Conservation (phyloP, 2,113 vertebrate species). For the Oreochromis niloticus region DNA sequence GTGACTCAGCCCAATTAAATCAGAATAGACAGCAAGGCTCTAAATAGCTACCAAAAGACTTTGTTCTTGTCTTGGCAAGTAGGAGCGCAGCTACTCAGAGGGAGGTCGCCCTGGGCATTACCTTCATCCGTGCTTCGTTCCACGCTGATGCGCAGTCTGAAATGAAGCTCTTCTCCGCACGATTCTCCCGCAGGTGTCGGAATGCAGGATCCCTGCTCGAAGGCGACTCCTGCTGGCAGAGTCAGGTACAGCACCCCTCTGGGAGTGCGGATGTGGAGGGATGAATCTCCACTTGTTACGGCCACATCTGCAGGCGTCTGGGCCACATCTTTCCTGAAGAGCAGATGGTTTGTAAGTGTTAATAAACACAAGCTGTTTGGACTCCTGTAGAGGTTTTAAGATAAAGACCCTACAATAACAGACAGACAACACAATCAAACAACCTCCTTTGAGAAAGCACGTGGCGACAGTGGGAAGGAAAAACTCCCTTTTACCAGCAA, state of each 20-base stretch:
- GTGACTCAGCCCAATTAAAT: conserved; percentile 35
- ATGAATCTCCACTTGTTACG: conserved; percentile 60
- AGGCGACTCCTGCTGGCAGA: conserved; percentile 78
- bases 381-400: not conserved
- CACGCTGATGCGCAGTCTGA: conserved; percentile 71
- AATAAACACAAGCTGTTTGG: not conserved
- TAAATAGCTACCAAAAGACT: conserved; percentile 28
- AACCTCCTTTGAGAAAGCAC: not conserved
- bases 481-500: not conserved
- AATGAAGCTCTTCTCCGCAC: conserved; percentile 76
- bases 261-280: conserved; percentile 59
- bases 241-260: conserved; percentile 38
- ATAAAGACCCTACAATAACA: not conserved
- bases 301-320: conserved; percentile 55
- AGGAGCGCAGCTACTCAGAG: not conserved
- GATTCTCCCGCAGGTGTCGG: conserved; percentile 59
- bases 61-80: not conserved
- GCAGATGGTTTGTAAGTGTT: not conserved
- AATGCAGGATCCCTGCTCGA: conserved; percentile 73
- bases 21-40: conserved; percentile 3
- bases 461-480: not conserved
- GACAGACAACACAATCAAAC: not conserved
- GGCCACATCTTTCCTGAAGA: conserved; percentile 62
- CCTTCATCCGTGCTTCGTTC: conserved; percentile 44
- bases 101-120: conserved; percentile 34